Conservation (phyloP, 2,888 invertebrate genomes). For the Aspidiotus destructor region DNA sequence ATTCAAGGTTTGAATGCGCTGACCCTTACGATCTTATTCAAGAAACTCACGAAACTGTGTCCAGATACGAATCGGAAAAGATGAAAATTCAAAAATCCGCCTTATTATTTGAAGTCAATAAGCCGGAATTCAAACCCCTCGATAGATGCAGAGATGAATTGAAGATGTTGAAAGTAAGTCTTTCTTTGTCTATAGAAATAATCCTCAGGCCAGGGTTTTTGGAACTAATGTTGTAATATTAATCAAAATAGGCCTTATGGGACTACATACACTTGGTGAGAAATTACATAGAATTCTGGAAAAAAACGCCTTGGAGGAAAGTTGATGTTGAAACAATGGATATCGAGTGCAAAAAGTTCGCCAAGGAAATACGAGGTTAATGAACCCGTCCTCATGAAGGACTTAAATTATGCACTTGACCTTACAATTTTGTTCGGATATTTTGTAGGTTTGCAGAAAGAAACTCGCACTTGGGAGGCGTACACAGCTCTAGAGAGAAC, state of each 20-base stretch:
- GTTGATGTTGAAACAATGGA: slow-evolving; percentile 98
- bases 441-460: slow-evolving; percentile 68
- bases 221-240: no score
- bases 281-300: slow-evolving; percentile 91
- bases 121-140: slow-evolving; percentile 86
- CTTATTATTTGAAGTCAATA: slow-evolving; percentile 84
- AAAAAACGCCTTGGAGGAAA: slow-evolving; percentile 91
- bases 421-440: neutral
- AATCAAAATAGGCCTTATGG: slow-evolving; percentile 48
- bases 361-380: slow-evolving; percentile 71
- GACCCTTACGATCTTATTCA: slow-evolving; percentile 67
- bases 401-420: slow-evolving; percentile 7
- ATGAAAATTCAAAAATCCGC: slow-evolving; percentile 76
- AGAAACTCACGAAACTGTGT: slow-evolving; percentile 65
- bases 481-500: slow-evolving; percentile 79
- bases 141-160: slow-evolving; percentile 87
- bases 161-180: slow-evolving; percentile 67
- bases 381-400: no score
- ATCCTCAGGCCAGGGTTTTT: neutral
- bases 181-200: neutral
- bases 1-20: slow-evolving; percentile 64
- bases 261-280: slow-evolving; percentile 85
- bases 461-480: slow-evolving; percentile 91
- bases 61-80: slow-evolving; percentile 78
- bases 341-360: slow-evolving; percentile 94